Evolutionary conservation across 2,888 invertebrate species (phyloP).

Genomic region (Oasisia sp.): DNA sequence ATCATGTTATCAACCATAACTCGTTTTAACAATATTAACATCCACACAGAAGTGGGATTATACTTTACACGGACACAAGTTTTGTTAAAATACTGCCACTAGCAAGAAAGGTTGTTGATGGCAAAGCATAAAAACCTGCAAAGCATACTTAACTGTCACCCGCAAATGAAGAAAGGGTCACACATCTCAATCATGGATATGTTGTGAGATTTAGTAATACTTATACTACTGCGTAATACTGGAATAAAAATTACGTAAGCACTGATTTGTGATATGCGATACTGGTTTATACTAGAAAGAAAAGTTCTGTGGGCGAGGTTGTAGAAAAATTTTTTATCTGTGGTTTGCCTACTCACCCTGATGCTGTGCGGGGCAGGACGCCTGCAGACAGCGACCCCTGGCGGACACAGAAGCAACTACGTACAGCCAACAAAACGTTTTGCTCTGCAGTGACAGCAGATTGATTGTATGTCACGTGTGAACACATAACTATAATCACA

Average conservation of each 20-base stretch:
- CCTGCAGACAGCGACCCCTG: not conserved
- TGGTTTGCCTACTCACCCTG: not conserved
- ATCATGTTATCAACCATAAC: not conserved
- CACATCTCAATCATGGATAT: not conserved
- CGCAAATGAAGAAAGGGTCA: not conserved
- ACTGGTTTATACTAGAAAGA: not conserved
- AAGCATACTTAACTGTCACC: not conserved
- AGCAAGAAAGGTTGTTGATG: not conserved
- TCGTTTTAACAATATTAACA: too few species aligned
- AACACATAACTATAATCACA: too few species aligned
- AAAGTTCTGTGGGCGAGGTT: not conserved
- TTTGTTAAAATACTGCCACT: not conserved
- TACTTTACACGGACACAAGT: not conserved
- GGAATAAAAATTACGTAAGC: not conserved
- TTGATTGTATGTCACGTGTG: too few species aligned
- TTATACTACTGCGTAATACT: not conserved
- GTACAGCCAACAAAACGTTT: not conserved
- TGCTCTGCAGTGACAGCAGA: too few species aligned
- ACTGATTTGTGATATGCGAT: not conserved
- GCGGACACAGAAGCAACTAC: not conserved
- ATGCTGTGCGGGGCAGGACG: not conserved
- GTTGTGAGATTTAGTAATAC: not conserved
- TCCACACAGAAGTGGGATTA: too few species aligned
- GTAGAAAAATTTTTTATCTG: not conserved
- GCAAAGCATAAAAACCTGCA: not conserved